These are phyloP conservation scores for Lapara coniferarum DNA, from an alignment of 2,888 invertebrate species.

Conservation along the genomic window DNA sequence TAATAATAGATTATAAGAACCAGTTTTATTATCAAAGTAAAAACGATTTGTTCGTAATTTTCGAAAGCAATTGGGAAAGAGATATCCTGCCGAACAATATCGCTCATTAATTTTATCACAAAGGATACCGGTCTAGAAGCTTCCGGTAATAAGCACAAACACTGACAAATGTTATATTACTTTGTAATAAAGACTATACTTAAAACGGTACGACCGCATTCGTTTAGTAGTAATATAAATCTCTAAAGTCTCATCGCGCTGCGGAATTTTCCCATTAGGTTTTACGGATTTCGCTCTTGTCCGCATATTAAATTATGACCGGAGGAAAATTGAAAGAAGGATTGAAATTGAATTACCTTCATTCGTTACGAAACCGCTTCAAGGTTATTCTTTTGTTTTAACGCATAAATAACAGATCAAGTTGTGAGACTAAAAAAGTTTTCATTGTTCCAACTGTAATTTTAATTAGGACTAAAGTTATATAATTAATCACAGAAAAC, in stretches of 20 bases:
- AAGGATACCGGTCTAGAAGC: not conserved
- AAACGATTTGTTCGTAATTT: too few relatives aligned
- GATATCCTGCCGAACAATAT: too few relatives aligned
- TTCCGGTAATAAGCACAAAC: slow-evolving; percentile 15
- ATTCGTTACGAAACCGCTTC: slow-evolving; percentile 3
- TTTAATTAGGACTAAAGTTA: not conserved
- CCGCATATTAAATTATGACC: slow-evolving; percentile 78
- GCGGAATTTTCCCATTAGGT: slow-evolving; percentile 76
- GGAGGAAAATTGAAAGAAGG: slow-evolving; percentile 60
- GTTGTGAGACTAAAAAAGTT: not conserved
- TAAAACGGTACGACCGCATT: slow-evolving; percentile 11
- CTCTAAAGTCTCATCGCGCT: slow-evolving; percentile 67
- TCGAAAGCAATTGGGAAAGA: too few relatives aligned
- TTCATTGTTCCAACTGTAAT: not conserved
- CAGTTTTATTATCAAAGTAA: too few relatives aligned
- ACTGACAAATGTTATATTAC: slow-evolving; percentile 35
- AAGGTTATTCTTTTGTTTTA: not conserved
- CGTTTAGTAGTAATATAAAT: slow-evolving; percentile 69
- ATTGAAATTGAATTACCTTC: slow-evolving; percentile 66
- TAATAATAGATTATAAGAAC: too few relatives aligned
- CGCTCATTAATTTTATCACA: not conserved
- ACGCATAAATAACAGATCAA: slow-evolving; percentile 2
- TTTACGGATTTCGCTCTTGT: slow-evolving; percentile 78
- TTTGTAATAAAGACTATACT: slow-evolving; percentile 40
- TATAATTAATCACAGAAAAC: not conserved